These are phyloP conservation scores for Emmelina monodactyla DNA, from an alignment of 2,888 invertebrate species.

Conservation along the genomic window DNA sequence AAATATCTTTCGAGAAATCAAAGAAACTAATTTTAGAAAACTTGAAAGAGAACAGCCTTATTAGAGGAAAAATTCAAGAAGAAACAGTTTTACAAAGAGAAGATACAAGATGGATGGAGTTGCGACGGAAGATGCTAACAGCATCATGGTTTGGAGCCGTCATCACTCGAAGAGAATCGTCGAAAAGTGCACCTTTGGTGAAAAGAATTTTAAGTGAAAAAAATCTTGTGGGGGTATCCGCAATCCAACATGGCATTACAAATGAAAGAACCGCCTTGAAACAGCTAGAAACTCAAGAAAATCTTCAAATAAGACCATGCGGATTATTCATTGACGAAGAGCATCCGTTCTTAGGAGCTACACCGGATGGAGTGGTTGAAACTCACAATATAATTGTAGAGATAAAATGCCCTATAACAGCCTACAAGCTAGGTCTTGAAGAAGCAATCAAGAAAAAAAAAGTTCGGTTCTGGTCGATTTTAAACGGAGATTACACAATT, in stretches of 20 bases:
- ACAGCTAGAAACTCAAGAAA: neutral
- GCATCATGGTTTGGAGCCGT: conserved; percentile 1
- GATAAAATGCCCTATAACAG: conserved; percentile 6
- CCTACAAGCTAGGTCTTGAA: neutral
- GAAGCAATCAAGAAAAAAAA: conserved; percentile 5
- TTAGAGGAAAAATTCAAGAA: conserved; percentile 2
- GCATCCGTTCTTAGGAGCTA: neutral
- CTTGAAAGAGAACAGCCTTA: neutral
- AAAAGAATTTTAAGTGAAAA: neutral
- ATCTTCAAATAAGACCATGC: neutral
- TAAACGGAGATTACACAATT: conserved; percentile 2
- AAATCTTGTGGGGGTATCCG: neutral
- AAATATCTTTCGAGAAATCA: conserved; percentile 4
- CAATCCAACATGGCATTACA: neutral
- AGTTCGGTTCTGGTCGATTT: conserved; percentile 3
- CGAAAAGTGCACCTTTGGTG: neutral
- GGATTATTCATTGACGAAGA: conserved; percentile 1
- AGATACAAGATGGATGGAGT: neutral
- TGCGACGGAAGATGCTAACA: conserved; percentile 1
- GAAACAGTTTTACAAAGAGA: conserved; percentile 7
- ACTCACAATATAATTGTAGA: conserved; percentile 6
- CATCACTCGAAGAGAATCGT: neutral
- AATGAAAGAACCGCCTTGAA: neutral
- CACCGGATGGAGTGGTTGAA: conserved; percentile 4
- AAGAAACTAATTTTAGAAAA: conserved; percentile 7